Conservation (phyloP, 2,113 vertebrate species). For the Tragulus kanchil region DNA sequence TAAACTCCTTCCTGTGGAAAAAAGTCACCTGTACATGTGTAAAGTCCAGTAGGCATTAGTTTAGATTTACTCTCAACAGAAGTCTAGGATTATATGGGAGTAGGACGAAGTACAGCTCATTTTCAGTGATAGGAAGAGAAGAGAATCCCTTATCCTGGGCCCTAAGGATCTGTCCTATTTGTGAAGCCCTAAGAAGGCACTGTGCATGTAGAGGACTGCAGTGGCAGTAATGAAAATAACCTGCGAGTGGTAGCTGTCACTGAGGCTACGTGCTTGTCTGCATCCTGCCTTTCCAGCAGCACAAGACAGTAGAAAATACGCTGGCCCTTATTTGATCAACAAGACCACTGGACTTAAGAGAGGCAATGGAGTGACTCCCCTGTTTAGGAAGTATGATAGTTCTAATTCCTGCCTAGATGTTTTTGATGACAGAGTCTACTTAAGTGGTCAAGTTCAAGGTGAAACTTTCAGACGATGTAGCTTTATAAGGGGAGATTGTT, state of each 20-base stretch:
- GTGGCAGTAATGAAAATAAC: not conserved
- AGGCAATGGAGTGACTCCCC: not conserved
- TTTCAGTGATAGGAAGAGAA: not conserved
- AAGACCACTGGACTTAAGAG: not conserved
- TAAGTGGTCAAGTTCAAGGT: not conserved
- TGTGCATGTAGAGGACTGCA: not conserved
- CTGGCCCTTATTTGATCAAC: not conserved
- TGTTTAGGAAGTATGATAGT: not conserved
- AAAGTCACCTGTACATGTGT: not conserved
- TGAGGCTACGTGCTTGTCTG: not conserved
- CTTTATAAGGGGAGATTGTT: not conserved
- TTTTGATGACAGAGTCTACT: not conserved
- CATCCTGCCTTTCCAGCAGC: not conserved
- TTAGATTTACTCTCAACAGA: not conserved
- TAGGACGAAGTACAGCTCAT: not conserved
- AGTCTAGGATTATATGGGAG: not conserved
- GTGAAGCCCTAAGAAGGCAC: not conserved
- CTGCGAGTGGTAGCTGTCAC: not conserved
- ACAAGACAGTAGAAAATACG: not conserved
- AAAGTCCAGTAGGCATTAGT: not conserved
- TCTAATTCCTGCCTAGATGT: not conserved
- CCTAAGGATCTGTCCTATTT: not conserved
- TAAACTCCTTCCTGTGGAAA: constrained; percentile 23
- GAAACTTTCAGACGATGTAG: not conserved
- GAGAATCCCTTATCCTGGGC: not conserved